Evolutionary conservation across 2,888 invertebrate genomes (phyloP).

Genomic region (Eurytoma adleriae): DNA sequence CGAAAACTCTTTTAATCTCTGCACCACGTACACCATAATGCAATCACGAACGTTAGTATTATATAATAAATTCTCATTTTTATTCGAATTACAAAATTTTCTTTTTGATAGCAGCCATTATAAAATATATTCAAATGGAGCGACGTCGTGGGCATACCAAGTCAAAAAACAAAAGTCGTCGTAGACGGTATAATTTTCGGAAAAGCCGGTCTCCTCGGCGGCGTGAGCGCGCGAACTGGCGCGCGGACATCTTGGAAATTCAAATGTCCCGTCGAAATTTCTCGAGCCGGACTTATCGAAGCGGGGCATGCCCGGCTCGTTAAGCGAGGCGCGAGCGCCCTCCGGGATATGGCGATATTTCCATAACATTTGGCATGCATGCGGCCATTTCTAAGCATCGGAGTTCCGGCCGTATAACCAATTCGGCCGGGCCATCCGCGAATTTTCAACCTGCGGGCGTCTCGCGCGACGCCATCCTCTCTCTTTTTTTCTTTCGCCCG

Average conservation of each 20-base stretch:
- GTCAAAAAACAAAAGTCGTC: background rate
- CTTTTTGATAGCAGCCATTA: too few species aligned
- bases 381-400: conserved; percentile 69
- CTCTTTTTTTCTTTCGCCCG: background rate
- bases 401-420: conserved; percentile 24
- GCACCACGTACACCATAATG: too few species aligned
- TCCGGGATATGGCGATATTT: conserved; percentile 56
- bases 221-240: background rate
- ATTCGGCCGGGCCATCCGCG: conserved; percentile 33
- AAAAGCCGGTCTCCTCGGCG: background rate
- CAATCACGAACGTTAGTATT: too few species aligned
- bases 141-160: too few species aligned
- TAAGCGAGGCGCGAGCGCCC: conserved; percentile 59
- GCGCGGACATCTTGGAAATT: conserved; percentile 51
- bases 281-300: conserved; percentile 16
- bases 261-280: conserved; percentile 34
- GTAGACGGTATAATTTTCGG: background rate
- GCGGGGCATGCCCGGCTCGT: conserved; percentile 56
- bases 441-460: conserved; percentile 34
- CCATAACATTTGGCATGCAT: conserved; percentile 68
- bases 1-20: too few species aligned
- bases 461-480: background rate
- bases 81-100: too few species aligned
- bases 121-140: too few species aligned
- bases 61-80: too few species aligned